Conservation (phyloP, 2,888 invertebrate genomes). For the Fragum sueziense region DNA sequence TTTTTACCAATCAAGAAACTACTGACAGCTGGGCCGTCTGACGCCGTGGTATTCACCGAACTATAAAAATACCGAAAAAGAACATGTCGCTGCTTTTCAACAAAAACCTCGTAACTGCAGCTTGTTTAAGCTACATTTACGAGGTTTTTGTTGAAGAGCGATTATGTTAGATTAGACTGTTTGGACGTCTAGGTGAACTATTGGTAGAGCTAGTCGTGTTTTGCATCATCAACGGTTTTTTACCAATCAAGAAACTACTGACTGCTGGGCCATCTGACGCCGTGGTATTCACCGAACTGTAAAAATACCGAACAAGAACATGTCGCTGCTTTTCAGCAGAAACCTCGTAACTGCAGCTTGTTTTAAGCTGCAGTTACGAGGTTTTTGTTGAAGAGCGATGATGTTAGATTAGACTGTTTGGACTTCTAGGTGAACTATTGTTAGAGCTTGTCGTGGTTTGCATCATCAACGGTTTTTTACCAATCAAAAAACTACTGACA, state of each 20-base stretch:
- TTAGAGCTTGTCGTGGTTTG: neutral
- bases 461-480: slow-evolving; percentile 37
- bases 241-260: slow-evolving; percentile 44
- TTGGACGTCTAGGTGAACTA: slow-evolving; percentile 18
- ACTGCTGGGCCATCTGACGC: neutral
- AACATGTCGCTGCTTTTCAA: too few relatives aligned
- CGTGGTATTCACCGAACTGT: neutral
- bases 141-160: too few relatives aligned
- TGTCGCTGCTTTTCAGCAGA: too few relatives aligned
- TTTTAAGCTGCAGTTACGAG: too few relatives aligned
- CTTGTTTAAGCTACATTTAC: too few relatives aligned
- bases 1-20: slow-evolving; percentile 47
- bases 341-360: too few relatives aligned
- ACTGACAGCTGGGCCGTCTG: slow-evolving; percentile 14
- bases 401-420: slow-evolving; percentile 18
- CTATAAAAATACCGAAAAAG: too few relatives aligned
- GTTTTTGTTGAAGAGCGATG: too few relatives aligned
- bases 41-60: neutral
- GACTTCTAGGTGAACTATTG: slow-evolving; percentile 10
- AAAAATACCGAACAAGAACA: too few relatives aligned
- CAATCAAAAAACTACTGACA: slow-evolving; percentile 41
- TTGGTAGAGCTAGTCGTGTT: neutral
- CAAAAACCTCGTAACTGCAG: too few relatives aligned
- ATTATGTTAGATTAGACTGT: too few relatives aligned
- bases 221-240: slow-evolving; percentile 36